Conservation (phyloP, 2,797 vertebrate species). For the Percopsis omiscomaycus region DNA sequence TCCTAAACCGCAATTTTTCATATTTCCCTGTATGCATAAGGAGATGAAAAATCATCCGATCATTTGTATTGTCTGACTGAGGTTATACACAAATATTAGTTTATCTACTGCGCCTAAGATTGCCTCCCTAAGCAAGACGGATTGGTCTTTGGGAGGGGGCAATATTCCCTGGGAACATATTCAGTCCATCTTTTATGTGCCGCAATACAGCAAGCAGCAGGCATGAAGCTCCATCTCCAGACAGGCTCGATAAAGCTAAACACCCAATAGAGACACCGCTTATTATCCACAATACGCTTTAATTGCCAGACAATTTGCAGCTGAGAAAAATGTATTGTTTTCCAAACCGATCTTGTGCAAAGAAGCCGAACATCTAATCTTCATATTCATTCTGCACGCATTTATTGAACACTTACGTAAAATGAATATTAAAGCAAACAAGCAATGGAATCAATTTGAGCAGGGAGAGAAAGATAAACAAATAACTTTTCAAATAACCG, state of each 20-base stretch:
- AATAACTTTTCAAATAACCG: constrained; percentile 72
- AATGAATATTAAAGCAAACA: constrained; percentile 81
- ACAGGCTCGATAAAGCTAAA: constrained; percentile 72
- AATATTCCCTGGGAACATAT: constrained; percentile 94
- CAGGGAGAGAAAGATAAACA: constrained; percentile 48
- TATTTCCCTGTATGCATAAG: constrained; percentile 99
- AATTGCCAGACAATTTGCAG: constrained; percentile 76
- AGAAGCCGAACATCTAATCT: constrained; percentile 65
- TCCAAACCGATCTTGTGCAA: constrained; percentile 62
- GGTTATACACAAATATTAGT: constrained; percentile 99
- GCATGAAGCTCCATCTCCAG: constrained; percentile 72
- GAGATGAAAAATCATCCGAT: constrained; percentile 99
- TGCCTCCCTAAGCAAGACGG: constrained; percentile 95
- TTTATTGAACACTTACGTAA: constrained; percentile 71
- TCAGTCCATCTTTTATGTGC: constrained; percentile 93
- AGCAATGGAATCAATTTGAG: constrained; percentile 76
- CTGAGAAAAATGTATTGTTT: constrained; percentile 66
- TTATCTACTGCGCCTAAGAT: constrained; percentile 95
- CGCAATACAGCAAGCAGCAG: constrained; percentile 80
- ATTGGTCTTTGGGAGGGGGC: constrained; percentile 94
- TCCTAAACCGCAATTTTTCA: constrained; percentile 98
- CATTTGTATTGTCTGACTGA: constrained; percentile 98
- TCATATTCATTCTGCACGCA: constrained; percentile 67
- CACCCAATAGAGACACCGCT: constrained; percentile 58
- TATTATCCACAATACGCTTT: constrained; percentile 69